Conservation (phyloP, 2,888 invertebrate genomes). For the Formica aserva region DNA sequence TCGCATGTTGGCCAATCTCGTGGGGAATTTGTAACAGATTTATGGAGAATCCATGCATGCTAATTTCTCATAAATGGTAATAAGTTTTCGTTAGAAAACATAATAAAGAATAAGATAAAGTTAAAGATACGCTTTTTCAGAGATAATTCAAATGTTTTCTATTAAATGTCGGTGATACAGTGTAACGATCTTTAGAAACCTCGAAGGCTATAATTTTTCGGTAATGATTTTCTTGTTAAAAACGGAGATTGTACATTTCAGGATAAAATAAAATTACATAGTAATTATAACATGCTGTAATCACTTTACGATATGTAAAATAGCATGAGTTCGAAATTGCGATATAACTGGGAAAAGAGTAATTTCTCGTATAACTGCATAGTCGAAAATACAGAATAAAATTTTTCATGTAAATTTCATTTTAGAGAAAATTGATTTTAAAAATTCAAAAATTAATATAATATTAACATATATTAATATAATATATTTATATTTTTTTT, state of each 20-base stretch:
- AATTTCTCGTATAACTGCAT: no score
- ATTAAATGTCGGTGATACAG: conserved; percentile 17
- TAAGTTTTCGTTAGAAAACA: conserved; percentile 23
- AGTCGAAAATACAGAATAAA: no score
- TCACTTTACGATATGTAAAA: background rate
- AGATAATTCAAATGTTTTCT: conserved; percentile 22
- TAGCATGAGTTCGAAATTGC: background rate
- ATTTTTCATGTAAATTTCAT: no score
- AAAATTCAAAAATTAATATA: no score
- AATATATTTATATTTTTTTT: no score
- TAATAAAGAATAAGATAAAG: background rate
- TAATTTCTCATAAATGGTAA: conserved; percentile 79
- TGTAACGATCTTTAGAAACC: conserved; percentile 7
- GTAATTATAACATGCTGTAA: background rate
- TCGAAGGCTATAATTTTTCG: background rate
- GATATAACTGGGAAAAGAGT: no score
- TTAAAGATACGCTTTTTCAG: background rate
- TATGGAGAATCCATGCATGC: conserved; percentile 56
- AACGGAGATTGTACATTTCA: background rate
- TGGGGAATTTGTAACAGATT: conserved; percentile 64
- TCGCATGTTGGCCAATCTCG: conserved; percentile 70
- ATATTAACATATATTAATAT: no score
- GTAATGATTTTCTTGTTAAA: background rate
- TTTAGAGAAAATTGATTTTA: no score
- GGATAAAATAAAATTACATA: background rate